phyloP scores from a whole-genome alignment of 1,140 invertebrate genomes.

The Cydia strobilella region DNA sequence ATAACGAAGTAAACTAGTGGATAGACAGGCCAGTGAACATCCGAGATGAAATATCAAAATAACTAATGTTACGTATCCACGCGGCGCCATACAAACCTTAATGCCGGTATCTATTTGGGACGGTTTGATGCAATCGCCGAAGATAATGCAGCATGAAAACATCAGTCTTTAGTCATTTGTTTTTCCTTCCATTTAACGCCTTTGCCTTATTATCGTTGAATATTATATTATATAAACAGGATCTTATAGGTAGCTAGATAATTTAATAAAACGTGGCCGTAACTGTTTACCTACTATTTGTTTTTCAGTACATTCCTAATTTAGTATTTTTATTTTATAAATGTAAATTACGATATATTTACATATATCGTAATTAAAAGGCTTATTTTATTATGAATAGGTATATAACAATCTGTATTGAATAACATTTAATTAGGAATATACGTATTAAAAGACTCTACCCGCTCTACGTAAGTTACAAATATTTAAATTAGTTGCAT shows the following conservation, averaged over 20 bases:
- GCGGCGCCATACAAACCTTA: background rate
- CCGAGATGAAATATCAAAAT: slow-evolving; percentile 9
- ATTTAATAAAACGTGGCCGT: background rate
- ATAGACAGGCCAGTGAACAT: background rate
- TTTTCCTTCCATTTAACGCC: background rate
- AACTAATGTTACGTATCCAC: background rate
- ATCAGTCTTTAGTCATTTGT: background rate
- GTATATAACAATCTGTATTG: no score
- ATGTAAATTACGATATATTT: no score
- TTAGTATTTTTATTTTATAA: no score
- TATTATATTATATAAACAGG: no score
- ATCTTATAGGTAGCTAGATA: no score
- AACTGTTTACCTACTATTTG: background rate
- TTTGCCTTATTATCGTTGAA: background rate
- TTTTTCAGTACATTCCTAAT: background rate
- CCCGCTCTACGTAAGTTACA: no score
- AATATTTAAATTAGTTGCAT: no score
- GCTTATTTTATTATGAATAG: no score
- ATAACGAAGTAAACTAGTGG: slow-evolving; percentile 3
- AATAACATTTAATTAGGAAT: no score
- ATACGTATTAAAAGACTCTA: no score
- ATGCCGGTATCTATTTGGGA: slow-evolving; percentile 1
- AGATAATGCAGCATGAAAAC: background rate
- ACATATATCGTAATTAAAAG: no score
- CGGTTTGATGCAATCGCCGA: background rate